phyloP scores from a whole-genome alignment of 2,113 vertebrate genomes.

The Melanotaenia duboulayi region DNA sequence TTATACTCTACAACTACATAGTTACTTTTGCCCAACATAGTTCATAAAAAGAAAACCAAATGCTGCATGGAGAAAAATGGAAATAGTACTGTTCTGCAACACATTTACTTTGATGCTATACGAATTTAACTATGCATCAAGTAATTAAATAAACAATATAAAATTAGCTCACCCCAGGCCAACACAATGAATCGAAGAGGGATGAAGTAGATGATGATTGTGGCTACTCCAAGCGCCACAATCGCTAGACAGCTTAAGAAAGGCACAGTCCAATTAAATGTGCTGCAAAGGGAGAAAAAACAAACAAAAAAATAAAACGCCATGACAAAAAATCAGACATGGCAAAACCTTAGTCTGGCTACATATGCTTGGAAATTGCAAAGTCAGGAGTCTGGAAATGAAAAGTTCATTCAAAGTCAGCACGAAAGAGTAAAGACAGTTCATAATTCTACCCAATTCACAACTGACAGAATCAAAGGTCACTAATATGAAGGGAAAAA shows the following conservation, averaged over 20 bases:
- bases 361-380: neutral
- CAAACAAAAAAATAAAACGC: neutral
- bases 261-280: conserved; percentile 98
- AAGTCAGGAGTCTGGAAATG: conserved; percentile 9
- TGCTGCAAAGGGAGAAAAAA: conserved; percentile 80
- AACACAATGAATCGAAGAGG: conserved; percentile 97
- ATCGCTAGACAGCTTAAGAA: conserved; percentile 98
- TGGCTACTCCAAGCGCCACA: conserved; percentile 87
- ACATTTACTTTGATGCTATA: neutral
- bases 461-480: conserved; percentile 3
- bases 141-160: neutral
- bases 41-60: neutral
- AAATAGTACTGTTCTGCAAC: neutral
- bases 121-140: neutral
- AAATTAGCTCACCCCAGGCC: conserved; percentile 91
- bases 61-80: neutral
- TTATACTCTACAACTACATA: neutral
- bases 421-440: conserved; percentile 9
- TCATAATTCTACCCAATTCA: neutral
- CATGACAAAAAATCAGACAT: neutral
- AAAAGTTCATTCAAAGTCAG: conserved; percentile 12
- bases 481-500: conserved; percentile 20
- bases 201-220: conserved; percentile 91
- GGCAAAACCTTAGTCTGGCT: conserved; percentile 10
- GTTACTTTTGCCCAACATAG: neutral